These are phyloP conservation scores for Chromoteleia sp. DNA, from an alignment of 2,888 invertebrate genomes.

Conservation along the genomic window DNA sequence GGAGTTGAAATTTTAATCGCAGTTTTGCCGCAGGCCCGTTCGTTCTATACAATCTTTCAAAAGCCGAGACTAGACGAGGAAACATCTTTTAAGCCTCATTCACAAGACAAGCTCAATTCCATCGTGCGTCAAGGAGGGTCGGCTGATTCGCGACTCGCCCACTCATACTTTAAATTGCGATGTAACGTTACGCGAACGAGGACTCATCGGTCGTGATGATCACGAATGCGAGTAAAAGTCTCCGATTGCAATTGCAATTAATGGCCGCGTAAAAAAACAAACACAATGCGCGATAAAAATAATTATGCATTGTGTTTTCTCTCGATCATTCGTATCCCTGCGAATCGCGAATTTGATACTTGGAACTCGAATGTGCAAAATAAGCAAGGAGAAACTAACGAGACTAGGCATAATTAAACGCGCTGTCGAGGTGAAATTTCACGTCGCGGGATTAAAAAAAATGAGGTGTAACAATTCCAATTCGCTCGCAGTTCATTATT, in stretches of 20 bases:
- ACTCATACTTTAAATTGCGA: conserved; percentile 61
- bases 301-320: neutral
- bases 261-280: neutral
- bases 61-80: neutral
- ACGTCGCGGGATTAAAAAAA: conserved; percentile 10
- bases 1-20: conserved; percentile 17
- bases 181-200: conserved; percentile 5
- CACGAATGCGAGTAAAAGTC: neutral
- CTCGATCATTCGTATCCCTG: neutral
- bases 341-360: conserved; percentile 3
- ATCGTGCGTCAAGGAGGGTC: conserved; percentile 56
- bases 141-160: conserved; percentile 62
- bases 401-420: conserved; percentile 17
- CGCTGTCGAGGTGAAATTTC: conserved; percentile 18
- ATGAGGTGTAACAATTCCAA: neutral
- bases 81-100: conserved; percentile 44
- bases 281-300: neutral
- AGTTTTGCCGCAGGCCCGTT: neutral
- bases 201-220: neutral
- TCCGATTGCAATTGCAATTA: neutral
- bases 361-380: neutral
- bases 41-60: conserved; percentile 18
- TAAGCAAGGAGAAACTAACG: conserved; percentile 22
- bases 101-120: conserved; percentile 46
- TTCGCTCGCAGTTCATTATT: neutral